Evolutionary conservation across 2,797 vertebrate species (phyloP), one percentile per base, ranked within the genome.

Genomic region (Meriones psammophilus): DNA sequence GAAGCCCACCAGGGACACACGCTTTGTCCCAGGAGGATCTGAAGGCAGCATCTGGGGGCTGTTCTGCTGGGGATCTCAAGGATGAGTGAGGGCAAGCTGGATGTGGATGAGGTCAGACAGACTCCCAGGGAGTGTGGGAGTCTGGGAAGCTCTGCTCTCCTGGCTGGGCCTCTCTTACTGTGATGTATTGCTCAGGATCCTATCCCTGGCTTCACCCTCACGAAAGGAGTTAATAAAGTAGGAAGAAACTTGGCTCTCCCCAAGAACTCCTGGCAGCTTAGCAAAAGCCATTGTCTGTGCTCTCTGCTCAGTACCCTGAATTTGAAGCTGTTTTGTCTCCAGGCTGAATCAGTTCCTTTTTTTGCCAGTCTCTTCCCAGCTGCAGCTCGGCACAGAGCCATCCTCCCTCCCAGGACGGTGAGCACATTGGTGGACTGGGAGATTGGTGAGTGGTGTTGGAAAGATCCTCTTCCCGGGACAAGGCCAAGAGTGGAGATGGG

Each of bases 191-290:
- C 92, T 86, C 50, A 81, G 91, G 73, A 28, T 89, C 80, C 71
- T 79, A 79, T 71, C 33, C 39, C 73, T 60, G 50, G 86, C 56
- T 94, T 89, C n/a, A 56, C 76, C 76, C 76, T 95, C 90, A 79
- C 84, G 68, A 95, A 96, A 92, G 73, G 88, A 96, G 89, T 96
- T 96, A 96, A 97, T 96, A 90, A 85, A 81, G 92, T 93, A 96
- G 95, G 97, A 97, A 96, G 85, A 95, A 94, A 96, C 33, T 77
- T 92, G 77, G 92, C 78, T 79, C 24, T 79, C 30, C 89, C 92
- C 93, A 80, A 96, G 90, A 95, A 88, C 81, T 92, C 66, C 78
- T 50, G 96, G 95, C 91, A 76, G 92, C 80, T 90, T 18, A 88
- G 81, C 94, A 95, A 96, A 96, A 68, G 92, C 92, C 87, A 88